Percentiles rank a stretch among this genome's conserved stretches.
Evolutionary conservation across 2,797 vertebrate genomes (phyloP).

Genomic region (Sebastes umbrosus): DNA sequence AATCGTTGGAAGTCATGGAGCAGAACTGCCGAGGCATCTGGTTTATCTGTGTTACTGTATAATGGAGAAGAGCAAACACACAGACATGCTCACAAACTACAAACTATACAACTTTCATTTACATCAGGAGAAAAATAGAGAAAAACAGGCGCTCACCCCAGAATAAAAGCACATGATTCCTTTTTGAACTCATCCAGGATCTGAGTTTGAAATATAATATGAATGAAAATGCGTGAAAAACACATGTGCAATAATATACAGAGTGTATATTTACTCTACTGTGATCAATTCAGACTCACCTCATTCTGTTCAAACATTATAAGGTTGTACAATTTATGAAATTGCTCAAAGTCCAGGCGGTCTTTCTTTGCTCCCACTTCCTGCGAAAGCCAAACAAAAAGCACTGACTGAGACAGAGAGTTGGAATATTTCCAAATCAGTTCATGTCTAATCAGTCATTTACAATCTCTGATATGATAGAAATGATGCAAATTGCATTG

Average conservation of each 20-base stretch:
- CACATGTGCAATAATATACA: background rate
- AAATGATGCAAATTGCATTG: background rate
- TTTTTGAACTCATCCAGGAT: constrained; percentile 96
- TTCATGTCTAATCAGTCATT: background rate
- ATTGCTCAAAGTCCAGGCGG: constrained; percentile 92
- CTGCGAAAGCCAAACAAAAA: constrained; percentile 71
- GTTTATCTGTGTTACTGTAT: constrained; percentile 91
- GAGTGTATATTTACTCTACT: background rate
- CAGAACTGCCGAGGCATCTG: constrained; percentile 88
- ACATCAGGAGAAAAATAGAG: background rate
- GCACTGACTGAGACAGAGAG: background rate
- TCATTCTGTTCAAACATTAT: constrained; percentile 96
- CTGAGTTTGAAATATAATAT: constrained; percentile 68
- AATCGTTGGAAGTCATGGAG: constrained; percentile 96
- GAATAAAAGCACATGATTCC: constrained; percentile 92
- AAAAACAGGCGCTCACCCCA: constrained; percentile 86
- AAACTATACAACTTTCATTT: background rate
- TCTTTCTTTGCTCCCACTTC: constrained; percentile 91
- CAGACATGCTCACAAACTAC: background rate
- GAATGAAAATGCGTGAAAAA: background rate
- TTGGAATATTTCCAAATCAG: background rate
- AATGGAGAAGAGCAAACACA: constrained; percentile 6
- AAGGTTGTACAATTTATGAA: constrained; percentile 96
- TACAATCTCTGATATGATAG: background rate
- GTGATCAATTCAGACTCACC: constrained; percentile 77